phyloP scores from a whole-genome alignment of 2,888 invertebrate species.

The Ophion costatus region DNA sequence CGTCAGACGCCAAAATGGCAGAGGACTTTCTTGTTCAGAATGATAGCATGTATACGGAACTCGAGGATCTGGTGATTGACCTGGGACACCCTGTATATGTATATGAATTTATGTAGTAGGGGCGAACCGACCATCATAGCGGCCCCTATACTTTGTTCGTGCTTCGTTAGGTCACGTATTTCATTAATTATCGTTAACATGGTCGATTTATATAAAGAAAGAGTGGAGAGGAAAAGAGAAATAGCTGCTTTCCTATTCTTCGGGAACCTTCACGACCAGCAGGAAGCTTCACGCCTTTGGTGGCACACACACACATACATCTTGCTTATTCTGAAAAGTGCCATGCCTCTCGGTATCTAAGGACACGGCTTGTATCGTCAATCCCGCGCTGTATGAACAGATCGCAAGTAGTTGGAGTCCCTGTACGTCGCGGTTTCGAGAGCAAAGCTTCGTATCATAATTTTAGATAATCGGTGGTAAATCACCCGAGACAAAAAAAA shows the following conservation, averaged over 20 bases:
- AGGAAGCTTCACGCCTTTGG: neutral
- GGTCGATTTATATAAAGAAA: slow-evolving; percentile 19
- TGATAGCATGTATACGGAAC: too few species aligned
- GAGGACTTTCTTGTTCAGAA: too few species aligned
- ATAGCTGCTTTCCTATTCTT: slow-evolving; percentile 2
- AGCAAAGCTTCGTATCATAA: too few species aligned
- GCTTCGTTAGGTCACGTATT: slow-evolving; percentile 65
- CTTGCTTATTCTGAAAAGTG: slow-evolving; percentile 26
- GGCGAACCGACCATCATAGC: slow-evolving; percentile 17
- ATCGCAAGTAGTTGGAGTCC: neutral
- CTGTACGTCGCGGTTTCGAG: too few species aligned
- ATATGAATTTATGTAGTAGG: neutral
- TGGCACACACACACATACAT: neutral
- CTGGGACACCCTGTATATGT: too few species aligned
- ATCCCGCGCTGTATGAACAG: neutral
- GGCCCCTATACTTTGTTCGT: slow-evolving; percentile 56
- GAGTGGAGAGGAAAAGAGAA: slow-evolving; percentile 13
- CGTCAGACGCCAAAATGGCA: too few species aligned
- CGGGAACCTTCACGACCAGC: slow-evolving; percentile 6
- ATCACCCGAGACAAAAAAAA: too few species aligned
- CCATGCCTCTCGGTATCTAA: neutral
- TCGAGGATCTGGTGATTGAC: too few species aligned
- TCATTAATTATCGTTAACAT: slow-evolving; percentile 66
- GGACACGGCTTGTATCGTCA: neutral
- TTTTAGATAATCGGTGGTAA: too few species aligned